These are phyloP conservation scores for Limnephilus auricula DNA, from an alignment of 2,888 invertebrate species.

Conservation along the genomic window DNA sequence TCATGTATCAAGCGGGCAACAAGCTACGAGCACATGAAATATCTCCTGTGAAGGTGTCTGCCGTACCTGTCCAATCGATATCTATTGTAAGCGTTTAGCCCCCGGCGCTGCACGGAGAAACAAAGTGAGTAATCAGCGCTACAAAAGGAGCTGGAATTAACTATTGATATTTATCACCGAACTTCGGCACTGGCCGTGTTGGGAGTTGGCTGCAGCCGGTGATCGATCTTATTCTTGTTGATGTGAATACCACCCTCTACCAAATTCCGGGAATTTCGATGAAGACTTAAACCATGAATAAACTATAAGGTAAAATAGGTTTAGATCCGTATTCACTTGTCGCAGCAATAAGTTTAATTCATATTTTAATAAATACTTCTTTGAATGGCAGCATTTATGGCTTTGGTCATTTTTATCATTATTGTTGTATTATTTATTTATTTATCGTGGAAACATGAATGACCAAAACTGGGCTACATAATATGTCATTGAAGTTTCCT, in stretches of 20 bases:
- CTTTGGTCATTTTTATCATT: too few species aligned
- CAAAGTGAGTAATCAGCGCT: constrained; percentile 11
- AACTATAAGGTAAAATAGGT: not conserved
- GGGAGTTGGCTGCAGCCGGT: not conserved
- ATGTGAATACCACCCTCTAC: not conserved
- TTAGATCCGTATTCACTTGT: not conserved
- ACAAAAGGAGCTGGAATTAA: not conserved
- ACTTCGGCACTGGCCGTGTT: not conserved
- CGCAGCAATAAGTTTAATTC: not conserved
- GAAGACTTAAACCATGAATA: not conserved
- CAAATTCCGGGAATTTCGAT: not conserved
- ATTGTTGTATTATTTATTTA: too few species aligned
- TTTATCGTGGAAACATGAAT: too few species aligned
- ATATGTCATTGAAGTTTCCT: too few species aligned
- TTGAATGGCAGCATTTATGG: not conserved
- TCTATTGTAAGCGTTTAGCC: not conserved
- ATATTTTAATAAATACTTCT: not conserved
- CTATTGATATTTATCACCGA: constrained; percentile 19
- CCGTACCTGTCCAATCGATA: not conserved
- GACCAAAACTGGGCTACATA: too few species aligned
- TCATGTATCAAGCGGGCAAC: not conserved
- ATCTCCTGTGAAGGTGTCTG: not conserved
- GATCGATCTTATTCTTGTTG: not conserved
- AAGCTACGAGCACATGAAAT: not conserved
- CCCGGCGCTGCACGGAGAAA: not conserved